Base-by-base conservation (phyloP, 2,888 invertebrate genomes). In the Diarsia brunnea region DNA sequence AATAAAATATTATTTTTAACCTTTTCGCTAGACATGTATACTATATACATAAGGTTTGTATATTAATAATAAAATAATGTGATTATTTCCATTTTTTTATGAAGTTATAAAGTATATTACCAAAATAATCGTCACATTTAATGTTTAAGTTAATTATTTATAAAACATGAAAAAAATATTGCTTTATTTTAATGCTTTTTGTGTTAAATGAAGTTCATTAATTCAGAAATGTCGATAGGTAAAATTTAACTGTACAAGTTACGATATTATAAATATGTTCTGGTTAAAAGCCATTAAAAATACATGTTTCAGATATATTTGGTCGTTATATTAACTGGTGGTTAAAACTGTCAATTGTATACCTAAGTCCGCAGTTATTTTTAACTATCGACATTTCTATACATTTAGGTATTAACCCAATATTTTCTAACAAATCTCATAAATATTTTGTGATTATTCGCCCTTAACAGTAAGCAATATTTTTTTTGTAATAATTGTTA, bases 401-500 rank as follows among this genome's bases (percentile, higher is more conserved):
- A 78, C 66, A 49, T 66, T 43, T 76, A 75, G 65, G 51, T 81
- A 75, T 78, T 78, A 81, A 82, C 68, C 58, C 55, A 78, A 69
- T 84, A 64, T 61, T 75, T 70, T 67, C 78, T 87, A 85, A 84
- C 84, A 81, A 88, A 90, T 89, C 88, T 89, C 86, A 84, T 87
- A n/a, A 80, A 84, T 85, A 84, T 84, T 87, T 87, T 89, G 87
- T 89, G 83, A 88, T 87, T 86, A 84, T 84, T 86, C 84, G 81
- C 85, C 79, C 70, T 70, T 89, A 90, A 89, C 82, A 83, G 69
- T 91, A 90, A 89, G 90, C 84, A 88, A 89, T 90, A 85, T 87
- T 86, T 89, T 89, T 87, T 84, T 88, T 81, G 71, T 86, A 89
- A 87, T 88, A 87, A 83, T 89, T 90, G 88, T 90, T 91, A 90